These are phyloP conservation scores for Peromyscus maniculatus DNA, from an alignment of 2,113 vertebrate genomes.

Conservation along the genomic window DNA sequence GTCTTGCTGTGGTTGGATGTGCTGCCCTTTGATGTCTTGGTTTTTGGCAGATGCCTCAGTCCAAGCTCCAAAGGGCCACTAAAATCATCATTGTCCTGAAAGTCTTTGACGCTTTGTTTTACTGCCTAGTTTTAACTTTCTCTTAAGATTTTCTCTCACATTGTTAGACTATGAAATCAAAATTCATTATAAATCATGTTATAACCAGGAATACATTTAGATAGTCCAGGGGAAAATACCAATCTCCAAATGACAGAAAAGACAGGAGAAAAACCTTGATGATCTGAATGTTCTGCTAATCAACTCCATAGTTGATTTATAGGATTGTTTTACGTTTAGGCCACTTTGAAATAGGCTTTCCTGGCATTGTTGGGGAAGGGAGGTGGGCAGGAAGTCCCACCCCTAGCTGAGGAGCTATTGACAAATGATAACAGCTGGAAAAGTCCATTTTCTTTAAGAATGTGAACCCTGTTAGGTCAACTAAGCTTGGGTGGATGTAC, in stretches of 20 bases:
- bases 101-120: neutral
- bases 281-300: neutral
- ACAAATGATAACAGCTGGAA: neutral
- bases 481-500: too few species aligned
- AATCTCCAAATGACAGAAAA: neutral
- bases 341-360: constrained; percentile 2
- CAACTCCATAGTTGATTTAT: neutral
- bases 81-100: neutral
- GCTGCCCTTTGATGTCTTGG: neutral
- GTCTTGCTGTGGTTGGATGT: neutral
- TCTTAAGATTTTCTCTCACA: neutral
- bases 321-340: neutral
- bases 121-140: neutral
- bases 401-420: too few species aligned
- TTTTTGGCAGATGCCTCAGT: neutral
- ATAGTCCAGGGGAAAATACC: neutral
- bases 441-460: neutral
- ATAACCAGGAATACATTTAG: neutral
- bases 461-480: neutral
- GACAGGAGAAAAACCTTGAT: neutral
- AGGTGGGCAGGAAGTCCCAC: neutral
- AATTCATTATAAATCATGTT: neutral
- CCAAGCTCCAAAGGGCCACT: neutral
- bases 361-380: neutral
- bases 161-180: neutral